phyloP scores from a whole-genome alignment of 2,113 vertebrate species.

The Megaceryle maxima region DNA sequence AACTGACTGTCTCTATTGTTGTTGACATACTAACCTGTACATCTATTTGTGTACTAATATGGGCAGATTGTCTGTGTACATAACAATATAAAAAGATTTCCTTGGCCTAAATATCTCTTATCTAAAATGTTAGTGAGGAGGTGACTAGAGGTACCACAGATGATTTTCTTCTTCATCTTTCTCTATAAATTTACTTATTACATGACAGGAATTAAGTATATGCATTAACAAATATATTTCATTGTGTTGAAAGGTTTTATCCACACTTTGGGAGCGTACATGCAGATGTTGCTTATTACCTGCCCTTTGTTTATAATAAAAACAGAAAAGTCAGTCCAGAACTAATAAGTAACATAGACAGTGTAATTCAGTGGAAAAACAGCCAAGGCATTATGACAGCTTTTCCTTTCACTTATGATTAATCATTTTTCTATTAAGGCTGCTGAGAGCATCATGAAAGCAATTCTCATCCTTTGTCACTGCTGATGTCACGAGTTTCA shows the following conservation, averaged over 20 bases:
- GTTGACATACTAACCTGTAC: neutral
- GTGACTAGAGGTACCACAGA: neutral
- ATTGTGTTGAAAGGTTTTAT: slow-evolving; percentile 35
- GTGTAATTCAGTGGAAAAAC: neutral
- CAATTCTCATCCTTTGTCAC: slow-evolving; percentile 7
- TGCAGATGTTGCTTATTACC: neutral
- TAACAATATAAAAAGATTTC: neutral
- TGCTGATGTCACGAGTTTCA: slow-evolving; percentile 57
- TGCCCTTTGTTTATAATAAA: slow-evolving; percentile 30
- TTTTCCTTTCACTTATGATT: slow-evolving; percentile 1
- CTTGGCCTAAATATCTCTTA: neutral
- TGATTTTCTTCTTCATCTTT: neutral
- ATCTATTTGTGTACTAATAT: neutral
- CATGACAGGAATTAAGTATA: neutral
- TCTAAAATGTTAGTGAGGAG: neutral
- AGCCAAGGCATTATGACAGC: neutral
- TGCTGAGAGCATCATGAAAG: slow-evolving; percentile 20
- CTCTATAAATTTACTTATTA: neutral
- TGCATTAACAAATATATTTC: neutral
- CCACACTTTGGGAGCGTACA: neutral
- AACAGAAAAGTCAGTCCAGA: slow-evolving; percentile 20
- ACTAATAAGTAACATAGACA: neutral
- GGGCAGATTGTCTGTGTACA: neutral
- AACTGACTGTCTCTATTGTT: neutral
- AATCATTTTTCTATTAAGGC: slow-evolving; percentile 14